These are phyloP conservation scores for Pterocles burchelli DNA, from an alignment of 2,113 vertebrate species.

Conservation along the genomic window DNA sequence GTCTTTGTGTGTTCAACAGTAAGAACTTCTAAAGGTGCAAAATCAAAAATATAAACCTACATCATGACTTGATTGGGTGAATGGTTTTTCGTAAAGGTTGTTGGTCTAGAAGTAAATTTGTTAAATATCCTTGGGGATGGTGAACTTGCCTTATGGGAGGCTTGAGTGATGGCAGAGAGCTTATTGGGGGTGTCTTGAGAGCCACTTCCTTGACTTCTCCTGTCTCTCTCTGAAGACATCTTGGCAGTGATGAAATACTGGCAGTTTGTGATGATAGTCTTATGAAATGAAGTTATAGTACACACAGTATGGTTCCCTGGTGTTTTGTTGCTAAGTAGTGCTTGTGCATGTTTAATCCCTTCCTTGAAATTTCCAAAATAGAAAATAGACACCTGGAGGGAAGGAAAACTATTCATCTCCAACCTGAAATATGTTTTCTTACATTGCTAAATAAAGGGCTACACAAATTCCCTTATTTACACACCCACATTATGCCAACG, in stretches of 20 bases:
- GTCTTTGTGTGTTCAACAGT: neutral
- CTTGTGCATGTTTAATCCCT: constrained; percentile 69
- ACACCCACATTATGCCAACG: constrained; percentile 74
- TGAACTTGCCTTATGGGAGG: constrained; percentile 43
- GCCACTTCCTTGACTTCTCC: constrained; percentile 65
- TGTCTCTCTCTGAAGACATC: constrained; percentile 58
- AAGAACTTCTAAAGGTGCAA: constrained; percentile 17
- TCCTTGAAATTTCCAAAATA: constrained; percentile 70
- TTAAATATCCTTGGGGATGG: constrained; percentile 31
- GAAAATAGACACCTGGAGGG: constrained; percentile 71
- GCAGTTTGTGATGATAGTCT: constrained; percentile 71
- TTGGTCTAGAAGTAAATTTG: constrained; percentile 23
- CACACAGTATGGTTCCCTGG: constrained; percentile 67
- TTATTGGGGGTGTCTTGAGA: constrained; percentile 66
- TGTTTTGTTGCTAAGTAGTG: constrained; percentile 70
- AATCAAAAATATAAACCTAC: neutral
- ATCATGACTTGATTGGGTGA: neutral
- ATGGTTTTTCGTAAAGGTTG: neutral
- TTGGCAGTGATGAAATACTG: constrained; percentile 68
- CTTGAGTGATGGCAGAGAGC: constrained; percentile 65
- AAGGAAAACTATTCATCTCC: constrained; percentile 69
- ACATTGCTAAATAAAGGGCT: constrained; percentile 71
- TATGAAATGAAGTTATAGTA: constrained; percentile 71
- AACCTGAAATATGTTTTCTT: constrained; percentile 71
- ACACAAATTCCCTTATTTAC: constrained; percentile 68